A percentile compares a stretch with the other conserved stretches of the same genome.
These are phyloP conservation scores for Furnarius figulus DNA, from an alignment of 2,113 vertebrate genomes.

Conservation along the genomic window DNA sequence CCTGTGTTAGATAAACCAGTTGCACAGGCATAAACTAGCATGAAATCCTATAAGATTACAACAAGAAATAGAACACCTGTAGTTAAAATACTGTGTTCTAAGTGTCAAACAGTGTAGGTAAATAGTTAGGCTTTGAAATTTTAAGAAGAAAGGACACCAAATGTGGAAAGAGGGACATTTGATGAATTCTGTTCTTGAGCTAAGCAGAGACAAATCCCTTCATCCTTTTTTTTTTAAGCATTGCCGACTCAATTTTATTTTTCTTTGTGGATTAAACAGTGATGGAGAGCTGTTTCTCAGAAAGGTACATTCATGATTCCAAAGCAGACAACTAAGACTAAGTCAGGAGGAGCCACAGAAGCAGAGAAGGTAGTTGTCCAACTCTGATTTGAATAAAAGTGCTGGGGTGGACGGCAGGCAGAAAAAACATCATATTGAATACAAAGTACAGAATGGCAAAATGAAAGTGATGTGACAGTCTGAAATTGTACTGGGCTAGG, in stretches of 20 bases:
- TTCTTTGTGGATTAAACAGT: neutral
- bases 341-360: neutral
- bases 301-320: neutral
- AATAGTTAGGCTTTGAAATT: neutral
- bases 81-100: neutral
- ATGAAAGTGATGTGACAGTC: neutral
- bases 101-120: neutral
- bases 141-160: neutral
- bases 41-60: neutral
- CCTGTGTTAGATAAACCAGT: neutral
- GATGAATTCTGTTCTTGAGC: neutral
- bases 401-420: neutral
- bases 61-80: neutral
- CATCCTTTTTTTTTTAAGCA: neutral
- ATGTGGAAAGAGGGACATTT: neutral
- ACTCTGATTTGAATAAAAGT: neutral
- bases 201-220: neutral
- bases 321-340: neutral
- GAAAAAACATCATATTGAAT: neutral
- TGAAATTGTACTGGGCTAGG: neutral
- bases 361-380: neutral
- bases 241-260: neutral
- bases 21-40: neutral
- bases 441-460: neutral
- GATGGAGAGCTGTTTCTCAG: neutral